Conservation (phyloP, 2,888 invertebrate species). For the Luffia ferchaultella region DNA sequence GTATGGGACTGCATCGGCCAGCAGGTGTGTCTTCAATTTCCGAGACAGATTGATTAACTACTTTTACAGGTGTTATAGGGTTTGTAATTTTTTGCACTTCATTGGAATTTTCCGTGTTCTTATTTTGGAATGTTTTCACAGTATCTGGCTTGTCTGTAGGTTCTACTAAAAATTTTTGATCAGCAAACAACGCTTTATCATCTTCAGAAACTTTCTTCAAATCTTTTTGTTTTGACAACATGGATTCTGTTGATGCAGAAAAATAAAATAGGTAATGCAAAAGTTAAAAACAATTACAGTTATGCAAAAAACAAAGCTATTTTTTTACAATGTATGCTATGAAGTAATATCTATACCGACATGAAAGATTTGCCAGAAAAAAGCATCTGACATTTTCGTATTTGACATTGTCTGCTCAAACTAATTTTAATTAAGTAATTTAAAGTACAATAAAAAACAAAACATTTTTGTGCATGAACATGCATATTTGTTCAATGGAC, state of each 20-base stretch:
- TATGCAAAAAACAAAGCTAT: too few relatives aligned
- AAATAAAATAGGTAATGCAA: too few relatives aligned
- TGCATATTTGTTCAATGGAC: too few relatives aligned
- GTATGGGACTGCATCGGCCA: slow-evolving; percentile 44
- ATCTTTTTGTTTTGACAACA: slow-evolving; percentile 38
- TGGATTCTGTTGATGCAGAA: slow-evolving; percentile 32
- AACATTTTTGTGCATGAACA: too few relatives aligned
- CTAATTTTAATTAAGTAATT: too few relatives aligned
- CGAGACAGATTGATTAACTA: slow-evolving; percentile 31
- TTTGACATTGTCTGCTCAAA: too few relatives aligned
- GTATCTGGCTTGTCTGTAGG: slow-evolving; percentile 11
- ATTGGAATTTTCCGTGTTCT: background rate
- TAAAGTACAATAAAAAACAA: too few relatives aligned
- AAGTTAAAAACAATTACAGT: too few relatives aligned
- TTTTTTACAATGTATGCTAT: too few relatives aligned
- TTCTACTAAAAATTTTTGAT: slow-evolving; percentile 17
- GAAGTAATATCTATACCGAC: too few relatives aligned
- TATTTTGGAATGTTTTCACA: background rate
- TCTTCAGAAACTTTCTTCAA: slow-evolving; percentile 29
- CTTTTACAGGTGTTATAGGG: slow-evolving; percentile 15
- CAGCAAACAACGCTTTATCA: slow-evolving; percentile 36
- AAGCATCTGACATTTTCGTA: too few relatives aligned
- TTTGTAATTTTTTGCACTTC: background rate
- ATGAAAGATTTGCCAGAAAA: too few relatives aligned
- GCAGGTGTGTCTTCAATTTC: slow-evolving; percentile 47